These are phyloP conservation scores for Lycocerus yunnanus DNA, from an alignment of 2,888 invertebrate species.

Conservation along the genomic window DNA sequence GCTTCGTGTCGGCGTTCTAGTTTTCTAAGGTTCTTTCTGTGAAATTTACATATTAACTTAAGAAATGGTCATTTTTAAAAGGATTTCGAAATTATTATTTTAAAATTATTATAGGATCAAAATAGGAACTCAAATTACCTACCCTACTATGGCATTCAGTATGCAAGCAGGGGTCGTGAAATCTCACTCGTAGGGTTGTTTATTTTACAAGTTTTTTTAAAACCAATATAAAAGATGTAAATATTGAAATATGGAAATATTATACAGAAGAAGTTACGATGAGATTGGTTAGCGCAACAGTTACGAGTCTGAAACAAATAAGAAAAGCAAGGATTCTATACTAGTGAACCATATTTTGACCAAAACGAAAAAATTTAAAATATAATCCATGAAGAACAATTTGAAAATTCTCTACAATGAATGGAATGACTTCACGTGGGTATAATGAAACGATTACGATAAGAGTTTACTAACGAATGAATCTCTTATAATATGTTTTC, in stretches of 20 bases:
- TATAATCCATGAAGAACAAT: no score
- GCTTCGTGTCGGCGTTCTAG: conserved; percentile 14
- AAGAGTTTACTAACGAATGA: no score
- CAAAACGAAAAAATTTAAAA: no score
- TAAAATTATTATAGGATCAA: background rate
- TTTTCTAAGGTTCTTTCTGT: conserved; percentile 9
- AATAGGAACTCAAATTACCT: background rate
- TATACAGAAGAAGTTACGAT: background rate
- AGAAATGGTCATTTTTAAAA: conserved; percentile 3
- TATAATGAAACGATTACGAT: no score
- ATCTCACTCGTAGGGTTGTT: background rate
- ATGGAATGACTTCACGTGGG: no score
- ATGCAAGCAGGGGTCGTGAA: background rate
- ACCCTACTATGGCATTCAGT: background rate
- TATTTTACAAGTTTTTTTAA: background rate
- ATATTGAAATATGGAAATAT: background rate
- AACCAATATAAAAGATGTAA: background rate
- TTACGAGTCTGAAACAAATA: background rate
- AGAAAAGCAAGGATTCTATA: background rate
- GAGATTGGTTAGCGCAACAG: background rate
- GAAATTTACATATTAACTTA: conserved; percentile 19
- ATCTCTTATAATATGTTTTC: no score
- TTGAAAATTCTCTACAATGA: no score
- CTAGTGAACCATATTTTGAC: no score
- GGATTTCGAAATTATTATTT: background rate